Conservation (phyloP, 2,113 vertebrate species). For the Fregetta grallaria region DNA sequence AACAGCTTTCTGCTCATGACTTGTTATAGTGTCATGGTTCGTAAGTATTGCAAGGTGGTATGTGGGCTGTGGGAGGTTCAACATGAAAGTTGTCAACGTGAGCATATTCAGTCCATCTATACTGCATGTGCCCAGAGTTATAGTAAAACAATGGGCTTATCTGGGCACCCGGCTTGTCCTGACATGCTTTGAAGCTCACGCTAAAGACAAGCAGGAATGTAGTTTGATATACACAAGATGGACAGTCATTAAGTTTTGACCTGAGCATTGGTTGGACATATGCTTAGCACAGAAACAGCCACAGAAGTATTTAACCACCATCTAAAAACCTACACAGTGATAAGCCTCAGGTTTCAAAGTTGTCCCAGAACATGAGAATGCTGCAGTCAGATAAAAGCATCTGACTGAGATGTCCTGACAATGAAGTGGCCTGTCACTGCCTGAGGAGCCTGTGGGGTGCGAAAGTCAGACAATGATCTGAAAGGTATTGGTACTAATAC, state of each 20-base stretch:
- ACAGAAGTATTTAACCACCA: neutral
- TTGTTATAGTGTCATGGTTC: neutral
- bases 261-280: neutral
- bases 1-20: neutral
- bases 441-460: neutral
- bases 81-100: neutral
- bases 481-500: neutral
- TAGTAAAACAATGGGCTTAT: neutral
- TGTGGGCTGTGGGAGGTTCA: neutral
- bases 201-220: neutral
- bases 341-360: neutral
- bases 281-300: neutral
- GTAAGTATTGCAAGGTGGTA: neutral
- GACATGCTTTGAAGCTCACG: neutral
- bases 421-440: neutral
- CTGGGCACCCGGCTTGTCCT: neutral
- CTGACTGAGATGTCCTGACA: neutral
- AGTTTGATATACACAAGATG: neutral
- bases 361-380: neutral
- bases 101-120: neutral
- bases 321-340: neutral
- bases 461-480: neutral
- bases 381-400: neutral
- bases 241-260: neutral
- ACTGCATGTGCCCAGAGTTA: neutral